These are phyloP conservation scores for Heliopora coerulea DNA, from an alignment of 92 coral and sea anemone species.

Conservation along the genomic window DNA sequence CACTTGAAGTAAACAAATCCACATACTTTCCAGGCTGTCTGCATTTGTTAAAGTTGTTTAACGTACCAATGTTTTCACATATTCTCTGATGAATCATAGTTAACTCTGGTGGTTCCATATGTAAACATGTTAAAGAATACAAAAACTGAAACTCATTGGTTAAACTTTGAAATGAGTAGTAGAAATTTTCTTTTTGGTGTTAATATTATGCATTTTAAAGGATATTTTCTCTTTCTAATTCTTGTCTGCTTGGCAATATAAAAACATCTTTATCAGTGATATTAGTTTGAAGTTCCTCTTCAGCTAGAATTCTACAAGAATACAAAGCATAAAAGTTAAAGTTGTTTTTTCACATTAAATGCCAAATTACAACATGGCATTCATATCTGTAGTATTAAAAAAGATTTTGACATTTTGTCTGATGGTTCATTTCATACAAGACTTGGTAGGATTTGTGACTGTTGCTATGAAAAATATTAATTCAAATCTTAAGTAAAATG, in stretches of 20 bases:
- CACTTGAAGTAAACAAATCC: too few relatives aligned
- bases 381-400: too few relatives aligned
- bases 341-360: too few relatives aligned
- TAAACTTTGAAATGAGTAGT: too few relatives aligned
- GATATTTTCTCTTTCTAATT: slow-evolving; percentile 94
- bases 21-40: slow-evolving; percentile 87
- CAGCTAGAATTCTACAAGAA: slow-evolving; percentile 64
- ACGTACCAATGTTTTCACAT: slow-evolving; percentile 86
- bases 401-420: too few relatives aligned
- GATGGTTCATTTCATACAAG: too few relatives aligned
- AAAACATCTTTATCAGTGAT: slow-evolving; percentile 88
- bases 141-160: too few relatives aligned
- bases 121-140: slow-evolving; percentile 18
- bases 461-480: not conserved
- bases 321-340: not conserved
- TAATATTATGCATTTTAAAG: slow-evolving; percentile 17
- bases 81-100: slow-evolving; percentile 88
- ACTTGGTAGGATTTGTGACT: too few relatives aligned
- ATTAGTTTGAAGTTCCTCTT: slow-evolving; percentile 88
- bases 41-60: slow-evolving; percentile 73
- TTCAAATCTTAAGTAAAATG: not conserved
- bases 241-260: slow-evolving; percentile 95
- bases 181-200: too few relatives aligned
- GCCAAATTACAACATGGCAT: too few relatives aligned
- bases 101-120: slow-evolving; percentile 90